A percentile compares a stretch with the other conserved stretches of the same genome.
Evolutionary conservation across 2,797 vertebrate genomes (phyloP).

Genomic region (Zenarchopterus dispar): DNA sequence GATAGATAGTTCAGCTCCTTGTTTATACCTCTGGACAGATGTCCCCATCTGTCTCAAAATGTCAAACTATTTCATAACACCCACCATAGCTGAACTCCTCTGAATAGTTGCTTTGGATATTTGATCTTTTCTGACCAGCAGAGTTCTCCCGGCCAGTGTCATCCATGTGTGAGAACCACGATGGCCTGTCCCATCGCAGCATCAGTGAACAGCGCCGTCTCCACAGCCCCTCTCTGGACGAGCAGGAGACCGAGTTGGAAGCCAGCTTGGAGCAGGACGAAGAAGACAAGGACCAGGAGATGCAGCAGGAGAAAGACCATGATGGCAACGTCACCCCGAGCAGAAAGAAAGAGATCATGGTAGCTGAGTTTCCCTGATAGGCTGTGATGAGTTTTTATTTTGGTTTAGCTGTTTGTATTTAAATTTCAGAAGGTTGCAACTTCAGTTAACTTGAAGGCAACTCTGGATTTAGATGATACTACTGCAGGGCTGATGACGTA

Average conservation of each 20-base stretch:
- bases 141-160: constrained; percentile 94
- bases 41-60: neutral
- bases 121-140: constrained; percentile 46
- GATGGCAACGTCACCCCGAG: constrained; percentile 89
- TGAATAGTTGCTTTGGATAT: neutral
- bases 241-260: constrained; percentile 82
- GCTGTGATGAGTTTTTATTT: neutral
- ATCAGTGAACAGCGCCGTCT: constrained; percentile 66
- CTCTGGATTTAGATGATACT: neutral
- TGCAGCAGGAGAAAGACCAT: constrained; percentile 57
- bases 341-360: constrained; percentile 95
- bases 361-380: constrained; percentile 61
- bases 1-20: neutral
- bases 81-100: neutral
- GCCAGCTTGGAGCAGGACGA: constrained; percentile 81
- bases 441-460: constrained; percentile 7
- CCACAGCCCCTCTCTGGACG: constrained; percentile 79
- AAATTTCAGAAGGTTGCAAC: neutral
- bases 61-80: neutral
- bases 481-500: constrained; percentile 22
- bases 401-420: neutral
- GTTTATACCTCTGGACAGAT: neutral
- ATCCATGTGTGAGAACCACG: constrained; percentile 90
- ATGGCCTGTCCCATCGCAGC: constrained; percentile 79
- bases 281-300: constrained; percentile 71